These are phyloP conservation scores for Siniperca knerii DNA, from an alignment of 2,113 vertebrate species.

Conservation along the genomic window DNA sequence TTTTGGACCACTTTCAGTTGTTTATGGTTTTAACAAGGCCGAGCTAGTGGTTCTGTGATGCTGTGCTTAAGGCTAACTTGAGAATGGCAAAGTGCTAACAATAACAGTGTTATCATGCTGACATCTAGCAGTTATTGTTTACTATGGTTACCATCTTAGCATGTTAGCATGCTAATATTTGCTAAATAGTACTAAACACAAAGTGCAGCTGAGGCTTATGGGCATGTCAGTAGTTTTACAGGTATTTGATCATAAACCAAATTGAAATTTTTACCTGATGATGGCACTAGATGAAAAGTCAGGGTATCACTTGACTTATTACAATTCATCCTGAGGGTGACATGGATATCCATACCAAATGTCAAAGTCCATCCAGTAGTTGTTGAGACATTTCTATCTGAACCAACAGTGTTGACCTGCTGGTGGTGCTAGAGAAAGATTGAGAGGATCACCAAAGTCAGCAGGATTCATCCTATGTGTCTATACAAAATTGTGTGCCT, in stretches of 20 bases:
- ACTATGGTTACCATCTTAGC: background rate
- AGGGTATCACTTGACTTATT: background rate
- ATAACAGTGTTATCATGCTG: background rate
- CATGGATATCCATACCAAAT: background rate
- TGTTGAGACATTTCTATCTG: background rate
- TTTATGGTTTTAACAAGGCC: background rate
- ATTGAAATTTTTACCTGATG: background rate
- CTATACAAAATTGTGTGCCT: too few species aligned
- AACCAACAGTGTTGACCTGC: background rate
- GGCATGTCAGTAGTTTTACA: background rate
- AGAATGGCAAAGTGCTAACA: background rate
- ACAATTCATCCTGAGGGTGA: background rate
- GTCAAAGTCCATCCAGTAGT: background rate
- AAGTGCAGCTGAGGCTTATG: background rate
- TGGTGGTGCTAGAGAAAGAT: too few species aligned
- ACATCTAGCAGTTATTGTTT: background rate
- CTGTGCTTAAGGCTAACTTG: background rate
- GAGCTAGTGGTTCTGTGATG: background rate
- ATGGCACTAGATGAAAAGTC: too few species aligned
- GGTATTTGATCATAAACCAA: background rate
- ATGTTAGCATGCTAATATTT: background rate
- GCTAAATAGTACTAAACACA: background rate
- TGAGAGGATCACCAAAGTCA: too few species aligned
- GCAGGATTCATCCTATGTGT: too few species aligned
- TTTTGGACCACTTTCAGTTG: background rate